Percentiles rank a stretch among this genome's conserved stretches.
Evolutionary conservation across 1,140 invertebrate species (phyloP).

Genomic region (Sycophaga agraensis): DNA sequence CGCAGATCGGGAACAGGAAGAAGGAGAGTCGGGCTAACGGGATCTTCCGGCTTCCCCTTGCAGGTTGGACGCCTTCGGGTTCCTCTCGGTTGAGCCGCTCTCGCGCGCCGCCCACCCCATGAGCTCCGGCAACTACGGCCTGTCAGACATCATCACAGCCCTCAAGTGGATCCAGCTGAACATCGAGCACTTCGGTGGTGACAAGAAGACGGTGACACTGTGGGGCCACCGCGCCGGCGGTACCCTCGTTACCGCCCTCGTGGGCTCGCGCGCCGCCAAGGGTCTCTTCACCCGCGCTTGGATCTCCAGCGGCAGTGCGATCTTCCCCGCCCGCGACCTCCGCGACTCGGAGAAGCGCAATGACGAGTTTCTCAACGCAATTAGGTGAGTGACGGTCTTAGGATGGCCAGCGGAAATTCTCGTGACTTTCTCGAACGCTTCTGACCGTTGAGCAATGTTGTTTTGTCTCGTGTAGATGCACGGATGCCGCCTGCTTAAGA

Average conservation of each 20-base stretch:
- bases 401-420: too few species aligned
- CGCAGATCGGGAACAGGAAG: too few species aligned
- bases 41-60: not conserved
- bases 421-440: too few species aligned
- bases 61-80: slow-evolving; percentile 74
- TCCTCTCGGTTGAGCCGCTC: slow-evolving; percentile 71
- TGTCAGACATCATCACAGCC: slow-evolving; percentile 76
- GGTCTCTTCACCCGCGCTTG: slow-evolving; percentile 70
- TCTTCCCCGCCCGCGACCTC: slow-evolving; percentile 66
- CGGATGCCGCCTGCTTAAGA: slow-evolving; percentile 63
- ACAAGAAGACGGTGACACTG: slow-evolving; percentile 73
- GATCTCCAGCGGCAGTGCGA: slow-evolving; percentile 72
- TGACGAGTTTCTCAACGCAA: slow-evolving; percentile 61
- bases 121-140: slow-evolving; percentile 83
- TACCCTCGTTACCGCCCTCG: slow-evolving; percentile 72
- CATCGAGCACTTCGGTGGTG: slow-evolving; percentile 81
- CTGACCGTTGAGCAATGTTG: too few species aligned
- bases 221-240: slow-evolving; percentile 79
- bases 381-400: slow-evolving; percentile 27
- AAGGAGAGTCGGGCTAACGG: too few species aligned
- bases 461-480: slow-evolving; percentile 45
- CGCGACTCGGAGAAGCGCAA: slow-evolving; percentile 64
- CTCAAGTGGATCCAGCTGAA: slow-evolving; percentile 80
- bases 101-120: slow-evolving; percentile 69
- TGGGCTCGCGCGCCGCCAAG: slow-evolving; percentile 61